A percentile compares a stretch with the other conserved stretches of the same genome.
Conservation (phyloP, 2,797 vertebrate genomes). For the Myioborus miniatus region DNA sequence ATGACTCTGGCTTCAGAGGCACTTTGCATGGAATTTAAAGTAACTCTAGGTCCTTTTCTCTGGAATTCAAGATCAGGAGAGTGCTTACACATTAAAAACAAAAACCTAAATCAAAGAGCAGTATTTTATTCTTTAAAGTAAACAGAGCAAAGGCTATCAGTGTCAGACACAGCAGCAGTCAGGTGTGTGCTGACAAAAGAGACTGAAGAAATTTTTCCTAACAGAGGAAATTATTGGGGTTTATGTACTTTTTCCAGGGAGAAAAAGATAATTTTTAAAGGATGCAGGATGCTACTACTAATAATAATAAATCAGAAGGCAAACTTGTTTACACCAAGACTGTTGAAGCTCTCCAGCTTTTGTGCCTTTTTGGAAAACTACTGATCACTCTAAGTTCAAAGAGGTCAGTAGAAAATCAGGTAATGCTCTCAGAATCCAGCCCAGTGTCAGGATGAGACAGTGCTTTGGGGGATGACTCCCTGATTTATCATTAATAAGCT, state of each 20-base stretch:
- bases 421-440: neutral
- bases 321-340: neutral
- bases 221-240: neutral
- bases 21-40: neutral
- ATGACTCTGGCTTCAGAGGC: neutral
- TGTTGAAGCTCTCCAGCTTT: neutral
- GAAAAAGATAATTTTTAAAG: neutral
- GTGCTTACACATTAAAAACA: constrained; percentile 38
- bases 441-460: neutral
- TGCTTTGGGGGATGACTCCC: neutral
- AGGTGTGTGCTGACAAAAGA: constrained; percentile 28
- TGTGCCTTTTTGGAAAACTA: neutral
- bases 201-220: constrained; percentile 16
- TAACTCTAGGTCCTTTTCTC: neutral
- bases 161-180: constrained; percentile 10
- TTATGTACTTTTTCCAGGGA: neutral
- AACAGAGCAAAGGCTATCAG: constrained; percentile 52
- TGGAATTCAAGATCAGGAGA: constrained; percentile 24
- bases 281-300: neutral
- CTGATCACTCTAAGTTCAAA: neutral
- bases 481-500: neutral
- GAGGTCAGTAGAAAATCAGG: neutral
- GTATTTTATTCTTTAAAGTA: constrained; percentile 61
- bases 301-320: neutral
- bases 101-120: constrained; percentile 55